These are phyloP conservation scores for Neosilurus hyrtlii DNA, from an alignment of 2,797 vertebrate genomes.

Conservation along the genomic window DNA sequence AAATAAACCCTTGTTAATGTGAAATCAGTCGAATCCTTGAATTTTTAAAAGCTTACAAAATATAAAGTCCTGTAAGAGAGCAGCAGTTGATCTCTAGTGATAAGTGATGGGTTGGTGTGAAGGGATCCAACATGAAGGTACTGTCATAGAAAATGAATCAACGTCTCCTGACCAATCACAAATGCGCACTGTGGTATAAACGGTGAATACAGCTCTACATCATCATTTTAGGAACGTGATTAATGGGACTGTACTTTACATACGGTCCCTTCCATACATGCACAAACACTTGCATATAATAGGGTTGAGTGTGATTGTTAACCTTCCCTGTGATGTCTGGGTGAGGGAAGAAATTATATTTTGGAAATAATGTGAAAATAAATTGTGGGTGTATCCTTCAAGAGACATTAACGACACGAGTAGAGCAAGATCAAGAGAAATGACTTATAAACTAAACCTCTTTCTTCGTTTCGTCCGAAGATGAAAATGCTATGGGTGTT, in stretches of 20 bases:
- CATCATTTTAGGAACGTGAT: not conserved
- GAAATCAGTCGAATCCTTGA: constrained; percentile 1
- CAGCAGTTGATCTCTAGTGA: not conserved
- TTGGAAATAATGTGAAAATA: too few species aligned
- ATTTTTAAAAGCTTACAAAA: constrained; percentile 1
- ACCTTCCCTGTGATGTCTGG: too few species aligned
- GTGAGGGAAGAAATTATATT: too few species aligned
- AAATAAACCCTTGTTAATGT: constrained; percentile 48
- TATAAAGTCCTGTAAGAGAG: not conserved
- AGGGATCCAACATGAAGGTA: not conserved
- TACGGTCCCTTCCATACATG: not conserved
- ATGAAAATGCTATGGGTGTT: too few species aligned
- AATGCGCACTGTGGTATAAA: not conserved
- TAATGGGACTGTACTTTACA: not conserved
- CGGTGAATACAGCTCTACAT: not conserved
- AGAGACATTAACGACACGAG: too few species aligned
- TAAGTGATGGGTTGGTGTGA: not conserved
- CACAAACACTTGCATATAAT: too few species aligned
- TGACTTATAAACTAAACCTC: too few species aligned
- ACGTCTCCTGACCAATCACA: not conserved
- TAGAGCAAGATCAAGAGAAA: too few species aligned
- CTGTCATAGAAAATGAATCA: not conserved
- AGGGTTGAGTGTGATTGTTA: too few species aligned
- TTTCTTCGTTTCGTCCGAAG: too few species aligned
- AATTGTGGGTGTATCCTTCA: too few species aligned